Conservation (phyloP, 2,888 invertebrate genomes). For the Drosophila multiciliata region DNA sequence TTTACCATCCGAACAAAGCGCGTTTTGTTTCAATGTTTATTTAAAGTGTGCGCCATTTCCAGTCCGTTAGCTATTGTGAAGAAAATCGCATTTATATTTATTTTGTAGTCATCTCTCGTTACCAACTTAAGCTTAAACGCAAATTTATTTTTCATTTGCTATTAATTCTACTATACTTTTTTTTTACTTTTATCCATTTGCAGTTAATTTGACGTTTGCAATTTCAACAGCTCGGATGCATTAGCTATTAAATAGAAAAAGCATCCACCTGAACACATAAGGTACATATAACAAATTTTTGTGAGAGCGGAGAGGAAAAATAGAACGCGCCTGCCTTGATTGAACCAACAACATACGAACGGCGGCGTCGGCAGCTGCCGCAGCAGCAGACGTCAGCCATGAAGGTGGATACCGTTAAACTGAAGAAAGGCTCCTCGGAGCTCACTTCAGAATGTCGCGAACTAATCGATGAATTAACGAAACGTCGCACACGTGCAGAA, state of each 20-base stretch:
- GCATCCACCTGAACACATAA: constrained; percentile 8
- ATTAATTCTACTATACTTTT: constrained; percentile 5
- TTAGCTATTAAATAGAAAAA: constrained; percentile 29
- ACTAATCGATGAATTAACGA: constrained; percentile 90
- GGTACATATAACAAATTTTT: background rate
- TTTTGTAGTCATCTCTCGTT: background rate
- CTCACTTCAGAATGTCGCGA: constrained; percentile 91
- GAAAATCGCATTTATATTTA: background rate
- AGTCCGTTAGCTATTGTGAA: background rate
- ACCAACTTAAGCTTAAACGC: background rate
- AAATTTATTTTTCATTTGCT: background rate
- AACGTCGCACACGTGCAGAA: constrained; percentile 88
- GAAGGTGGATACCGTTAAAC: constrained; percentile 92
- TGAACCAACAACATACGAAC: constrained; percentile 48
- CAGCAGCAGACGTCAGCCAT: constrained; percentile 85
- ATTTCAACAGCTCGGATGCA: constrained; percentile 45
- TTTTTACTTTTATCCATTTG: constrained; percentile 4
- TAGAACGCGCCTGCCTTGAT: constrained; percentile 39
- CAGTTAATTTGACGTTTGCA: constrained; percentile 39
- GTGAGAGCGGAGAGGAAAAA: background rate
- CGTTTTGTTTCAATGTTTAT: constrained; percentile 6
- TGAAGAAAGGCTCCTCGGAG: constrained; percentile 93
- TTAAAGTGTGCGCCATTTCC: background rate
- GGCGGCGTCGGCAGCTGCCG: constrained; percentile 61
- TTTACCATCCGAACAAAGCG: background rate